Percentiles rank a stretch among this genome's conserved stretches.
phyloP scores from a whole-genome alignment of 1,140 invertebrate genomes.

The Drosophila lini region DNA sequence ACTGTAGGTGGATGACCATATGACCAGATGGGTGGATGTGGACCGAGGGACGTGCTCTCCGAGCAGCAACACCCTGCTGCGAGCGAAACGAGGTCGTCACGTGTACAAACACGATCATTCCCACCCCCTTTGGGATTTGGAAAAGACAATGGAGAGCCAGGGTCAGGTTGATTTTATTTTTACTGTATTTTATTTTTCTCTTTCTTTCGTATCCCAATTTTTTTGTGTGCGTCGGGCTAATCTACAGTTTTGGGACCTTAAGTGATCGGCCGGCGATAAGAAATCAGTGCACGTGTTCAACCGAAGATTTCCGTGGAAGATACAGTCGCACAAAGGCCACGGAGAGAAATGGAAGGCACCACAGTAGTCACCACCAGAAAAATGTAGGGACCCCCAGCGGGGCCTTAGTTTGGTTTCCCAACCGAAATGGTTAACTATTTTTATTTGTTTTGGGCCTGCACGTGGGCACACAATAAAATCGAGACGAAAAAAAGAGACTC shows the following conservation, averaged over 20 bases:
- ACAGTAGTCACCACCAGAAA: conserved; percentile 60
- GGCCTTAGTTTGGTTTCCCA: conserved; percentile 76
- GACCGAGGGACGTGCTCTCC: conserved; percentile 51
- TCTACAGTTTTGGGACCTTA: conserved; percentile 69
- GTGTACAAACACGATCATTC: conserved; percentile 69
- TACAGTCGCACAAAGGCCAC: conserved; percentile 17
- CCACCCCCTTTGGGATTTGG: conserved; percentile 34
- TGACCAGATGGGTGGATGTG: conserved; percentile 21
- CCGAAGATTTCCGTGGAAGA: conserved; percentile 63
- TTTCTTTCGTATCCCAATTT: neutral
- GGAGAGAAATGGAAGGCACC: conserved; percentile 48
- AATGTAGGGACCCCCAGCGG: conserved; percentile 64
- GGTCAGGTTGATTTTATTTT: conserved; percentile 71
- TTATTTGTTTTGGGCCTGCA: conserved; percentile 68
- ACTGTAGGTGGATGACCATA: conserved; percentile 21
- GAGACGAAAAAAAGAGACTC: conserved; percentile 15
- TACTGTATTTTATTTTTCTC: conserved; percentile 33
- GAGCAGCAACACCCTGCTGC: conserved; percentile 59
- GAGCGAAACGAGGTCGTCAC: conserved; percentile 75
- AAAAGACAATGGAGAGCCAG: conserved; percentile 53
- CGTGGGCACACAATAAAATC: conserved; percentile 67
- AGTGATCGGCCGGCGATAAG: conserved; percentile 71
- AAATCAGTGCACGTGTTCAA: conserved; percentile 80
- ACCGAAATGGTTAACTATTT: conserved; percentile 65
- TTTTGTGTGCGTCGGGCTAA: conserved; percentile 65